These are phyloP conservation scores for Tineola bisselliella DNA, from an alignment of 2,888 invertebrate genomes.

Conservation along the genomic window DNA sequence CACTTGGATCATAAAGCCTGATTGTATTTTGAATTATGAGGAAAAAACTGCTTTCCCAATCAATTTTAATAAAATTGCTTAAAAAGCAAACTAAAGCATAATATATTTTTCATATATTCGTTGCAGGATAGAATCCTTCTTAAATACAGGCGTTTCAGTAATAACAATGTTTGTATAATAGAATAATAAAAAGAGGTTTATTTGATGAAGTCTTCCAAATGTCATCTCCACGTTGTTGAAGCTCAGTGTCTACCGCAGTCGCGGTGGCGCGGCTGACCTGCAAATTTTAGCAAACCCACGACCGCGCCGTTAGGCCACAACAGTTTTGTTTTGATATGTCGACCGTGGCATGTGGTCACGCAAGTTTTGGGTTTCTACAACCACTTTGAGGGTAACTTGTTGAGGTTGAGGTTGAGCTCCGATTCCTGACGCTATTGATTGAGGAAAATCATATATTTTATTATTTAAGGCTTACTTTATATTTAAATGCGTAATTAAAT, in stretches of 20 bases:
- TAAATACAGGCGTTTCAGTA: too few relatives aligned
- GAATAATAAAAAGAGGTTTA: too few relatives aligned
- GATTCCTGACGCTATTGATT: too few relatives aligned
- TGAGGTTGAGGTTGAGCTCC: background rate
- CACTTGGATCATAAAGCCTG: too few relatives aligned
- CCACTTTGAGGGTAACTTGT: constrained; percentile 7
- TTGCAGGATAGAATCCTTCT: too few relatives aligned
- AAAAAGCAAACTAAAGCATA: too few relatives aligned
- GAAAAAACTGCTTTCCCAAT: too few relatives aligned
- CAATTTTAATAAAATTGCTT: too few relatives aligned
- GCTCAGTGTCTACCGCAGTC: constrained; percentile 10
- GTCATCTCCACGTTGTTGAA: background rate
- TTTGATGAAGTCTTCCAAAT: background rate
- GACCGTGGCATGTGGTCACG: constrained; percentile 26
- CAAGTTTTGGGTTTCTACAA: constrained; percentile 23
- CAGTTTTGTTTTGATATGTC: constrained; percentile 17
- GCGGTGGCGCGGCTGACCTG: constrained; percentile 14
- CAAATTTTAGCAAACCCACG: constrained; percentile 17
- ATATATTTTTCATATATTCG: too few relatives aligned
- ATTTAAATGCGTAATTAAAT: too few relatives aligned
- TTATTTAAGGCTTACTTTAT: constrained; percentile 22
- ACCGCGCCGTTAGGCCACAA: constrained; percentile 42
- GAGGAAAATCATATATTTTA: constrained; percentile 8
- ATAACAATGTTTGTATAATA: too few relatives aligned
- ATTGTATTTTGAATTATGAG: too few relatives aligned